Evolutionary conservation across 2,113 vertebrate species (phyloP).

Genomic region (Pangasianodon gigas): DNA sequence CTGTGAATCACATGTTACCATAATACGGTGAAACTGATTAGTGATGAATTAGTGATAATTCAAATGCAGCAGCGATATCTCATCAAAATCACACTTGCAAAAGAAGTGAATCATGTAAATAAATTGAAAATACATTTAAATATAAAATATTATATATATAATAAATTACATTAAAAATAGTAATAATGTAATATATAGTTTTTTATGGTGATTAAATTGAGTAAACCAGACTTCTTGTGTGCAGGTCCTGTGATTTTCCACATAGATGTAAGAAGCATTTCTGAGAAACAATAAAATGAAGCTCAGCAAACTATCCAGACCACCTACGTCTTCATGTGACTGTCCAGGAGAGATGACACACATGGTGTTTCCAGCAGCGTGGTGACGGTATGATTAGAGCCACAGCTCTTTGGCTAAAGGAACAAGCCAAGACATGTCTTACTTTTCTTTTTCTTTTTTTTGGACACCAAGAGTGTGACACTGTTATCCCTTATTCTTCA

Average conservation of each 20-base stretch:
- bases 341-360: constrained; percentile 7
- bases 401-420: not conserved
- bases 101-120: not conserved
- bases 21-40: not conserved
- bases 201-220: not conserved
- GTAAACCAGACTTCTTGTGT: not conserved
- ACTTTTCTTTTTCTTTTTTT: not conserved
- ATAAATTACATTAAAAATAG: not conserved
- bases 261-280: not conserved
- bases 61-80: not conserved
- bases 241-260: not conserved
- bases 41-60: not conserved
- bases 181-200: not conserved
- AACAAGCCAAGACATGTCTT: constrained; percentile 1
- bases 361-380: not conserved
- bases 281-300: not conserved
- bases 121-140: not conserved
- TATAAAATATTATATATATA: not conserved
- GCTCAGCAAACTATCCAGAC: constrained; percentile 18
- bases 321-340: constrained; percentile 40
- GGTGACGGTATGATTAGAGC: constrained; percentile 9
- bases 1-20: not conserved
- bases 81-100: not conserved
- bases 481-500: not conserved
- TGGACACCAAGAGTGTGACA: not conserved